Evolutionary conservation across 2,797 vertebrate species (phyloP).

Genomic region (Thalassophryne amazonica): DNA sequence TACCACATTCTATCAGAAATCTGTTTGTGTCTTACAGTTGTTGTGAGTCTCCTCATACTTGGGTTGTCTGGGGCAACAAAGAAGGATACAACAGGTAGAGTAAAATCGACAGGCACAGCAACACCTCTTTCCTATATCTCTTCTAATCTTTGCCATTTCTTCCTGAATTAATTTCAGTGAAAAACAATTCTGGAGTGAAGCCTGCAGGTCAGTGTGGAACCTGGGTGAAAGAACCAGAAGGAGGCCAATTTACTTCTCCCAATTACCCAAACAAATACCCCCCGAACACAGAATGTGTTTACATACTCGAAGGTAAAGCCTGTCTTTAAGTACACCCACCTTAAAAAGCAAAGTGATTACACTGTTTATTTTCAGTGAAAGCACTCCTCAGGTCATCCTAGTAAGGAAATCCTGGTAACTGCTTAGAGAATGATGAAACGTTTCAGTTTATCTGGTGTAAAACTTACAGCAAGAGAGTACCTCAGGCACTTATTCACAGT

Average conservation of each 20-base stretch:
- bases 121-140: background rate
- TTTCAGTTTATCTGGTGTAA: conserved; percentile 2
- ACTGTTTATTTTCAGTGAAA: conserved; percentile 3
- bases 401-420: background rate
- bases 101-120: background rate
- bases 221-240: conserved; percentile 96
- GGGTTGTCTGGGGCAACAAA: conserved; percentile 95
- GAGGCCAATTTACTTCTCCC: conserved; percentile 96
- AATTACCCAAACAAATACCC: conserved; percentile 98
- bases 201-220: conserved; percentile 94
- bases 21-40: conserved; percentile 80
- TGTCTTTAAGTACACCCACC: background rate
- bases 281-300: conserved; percentile 95
- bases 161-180: conserved; percentile 75
- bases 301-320: conserved; percentile 97
- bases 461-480: conserved; percentile 10
- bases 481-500: conserved; percentile 6
- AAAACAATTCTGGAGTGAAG: conserved; percentile 92
- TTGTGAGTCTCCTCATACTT: conserved; percentile 98
- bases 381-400: background rate
- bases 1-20: background rate
- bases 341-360: background rate
- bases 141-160: background rate
- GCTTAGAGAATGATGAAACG: background rate
- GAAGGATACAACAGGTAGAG: conserved; percentile 91